Percentiles rank a stretch among this genome's conserved stretches.
phyloP scores from a whole-genome alignment of 1,140 invertebrate species.

The Ephestia elutella region DNA sequence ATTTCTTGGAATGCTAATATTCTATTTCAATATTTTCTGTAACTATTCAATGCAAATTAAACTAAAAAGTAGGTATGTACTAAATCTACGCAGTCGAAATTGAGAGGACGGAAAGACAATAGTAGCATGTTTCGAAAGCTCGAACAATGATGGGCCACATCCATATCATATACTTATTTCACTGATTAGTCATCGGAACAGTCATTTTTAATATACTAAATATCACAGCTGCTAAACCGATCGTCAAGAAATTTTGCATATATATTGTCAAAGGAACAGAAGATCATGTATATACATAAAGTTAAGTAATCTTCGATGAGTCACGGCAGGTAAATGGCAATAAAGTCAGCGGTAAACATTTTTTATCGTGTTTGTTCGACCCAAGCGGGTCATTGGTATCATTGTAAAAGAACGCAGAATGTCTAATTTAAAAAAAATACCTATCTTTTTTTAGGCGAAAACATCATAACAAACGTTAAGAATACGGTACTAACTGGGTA shows the following conservation, averaged over 20 bases:
- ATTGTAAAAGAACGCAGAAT: not conserved
- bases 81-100: conserved; percentile 5
- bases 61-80: not conserved
- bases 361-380: not conserved
- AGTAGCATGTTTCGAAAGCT: conserved; percentile 27
- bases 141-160: conserved; percentile 25
- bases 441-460: too few relatives aligned
- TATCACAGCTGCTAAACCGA: too few relatives aligned
- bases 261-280: too few relatives aligned
- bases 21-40: not conserved
- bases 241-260: too few relatives aligned
- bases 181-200: conserved; percentile 1
- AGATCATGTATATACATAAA: not conserved
- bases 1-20: too few relatives aligned
- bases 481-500: conserved; percentile 44
- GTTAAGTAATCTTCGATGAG: not conserved
- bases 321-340: conserved; percentile 12
- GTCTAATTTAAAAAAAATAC: too few relatives aligned
- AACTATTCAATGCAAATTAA: not conserved
- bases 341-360: conserved; percentile 6
- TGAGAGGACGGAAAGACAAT: not conserved
- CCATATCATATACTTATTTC: not conserved
- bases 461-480: too few relatives aligned
- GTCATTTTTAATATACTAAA: too few relatives aligned
- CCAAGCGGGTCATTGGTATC: conserved; percentile 5